A percentile compares a stretch with the other conserved stretches of the same genome.
These are phyloP conservation scores for Aphelenchoides bicaudatus DNA, from an alignment of 2,888 invertebrate species.

Conservation along the genomic window DNA sequence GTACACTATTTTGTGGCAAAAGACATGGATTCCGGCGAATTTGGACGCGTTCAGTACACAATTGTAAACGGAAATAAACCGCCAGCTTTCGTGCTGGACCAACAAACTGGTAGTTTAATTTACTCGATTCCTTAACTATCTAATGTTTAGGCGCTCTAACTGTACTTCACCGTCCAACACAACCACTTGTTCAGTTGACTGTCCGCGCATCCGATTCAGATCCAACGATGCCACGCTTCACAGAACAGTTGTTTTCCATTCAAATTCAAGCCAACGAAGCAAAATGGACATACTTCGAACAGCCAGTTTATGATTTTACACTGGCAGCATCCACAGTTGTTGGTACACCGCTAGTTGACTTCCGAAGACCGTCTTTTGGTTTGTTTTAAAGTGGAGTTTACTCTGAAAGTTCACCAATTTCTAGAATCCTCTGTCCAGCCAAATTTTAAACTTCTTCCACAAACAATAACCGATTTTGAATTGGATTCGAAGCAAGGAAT, in stretches of 20 bases:
- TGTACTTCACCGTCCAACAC: constrained; percentile 17
- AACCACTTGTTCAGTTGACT: constrained; percentile 24
- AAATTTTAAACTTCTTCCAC: constrained; percentile 24
- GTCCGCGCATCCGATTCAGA: constrained; percentile 36
- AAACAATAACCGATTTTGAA: constrained; percentile 21
- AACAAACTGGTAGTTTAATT: constrained; percentile 7
- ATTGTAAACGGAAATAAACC: constrained; percentile 25
- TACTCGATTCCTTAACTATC: not conserved
- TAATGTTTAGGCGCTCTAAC: constrained; percentile 29
- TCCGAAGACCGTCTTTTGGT: constrained; percentile 24
- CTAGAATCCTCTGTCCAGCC: not conserved
- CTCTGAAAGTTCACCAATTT: not conserved
- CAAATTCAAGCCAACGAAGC: constrained; percentile 22
- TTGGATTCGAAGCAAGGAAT: constrained; percentile 30
- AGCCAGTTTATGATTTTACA: constrained; percentile 26
- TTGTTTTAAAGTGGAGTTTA: not conserved
- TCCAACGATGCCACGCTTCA: constrained; percentile 24
- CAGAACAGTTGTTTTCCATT: constrained; percentile 35
- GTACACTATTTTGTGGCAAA: constrained; percentile 40
- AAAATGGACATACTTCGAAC: constrained; percentile 36
- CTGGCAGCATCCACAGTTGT: constrained; percentile 20
- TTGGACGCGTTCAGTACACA: constrained; percentile 26
- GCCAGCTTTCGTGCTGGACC: constrained; percentile 19
- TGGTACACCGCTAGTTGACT: constrained; percentile 29
- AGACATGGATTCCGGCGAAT: constrained; percentile 32